Evolutionary conservation across 2,113 vertebrate species (phyloP).

Genomic region (Lota lota): DNA sequence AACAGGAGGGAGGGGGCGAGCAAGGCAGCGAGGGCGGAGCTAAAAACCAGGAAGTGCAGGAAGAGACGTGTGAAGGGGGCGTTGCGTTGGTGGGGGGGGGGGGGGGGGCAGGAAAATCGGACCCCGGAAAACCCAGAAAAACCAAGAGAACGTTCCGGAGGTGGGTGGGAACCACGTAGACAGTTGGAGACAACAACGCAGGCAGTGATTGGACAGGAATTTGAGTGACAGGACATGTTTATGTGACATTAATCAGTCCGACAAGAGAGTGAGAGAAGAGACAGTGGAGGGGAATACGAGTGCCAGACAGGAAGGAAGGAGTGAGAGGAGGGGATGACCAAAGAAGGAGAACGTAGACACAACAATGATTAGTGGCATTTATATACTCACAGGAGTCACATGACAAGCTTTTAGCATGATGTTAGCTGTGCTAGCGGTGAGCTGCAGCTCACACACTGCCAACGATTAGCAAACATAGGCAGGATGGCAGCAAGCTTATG

Average conservation of each 20-base stretch:
- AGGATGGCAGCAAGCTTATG: constrained; percentile 23
- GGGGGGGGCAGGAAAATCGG: constrained; percentile 43
- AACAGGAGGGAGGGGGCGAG: constrained; percentile 83
- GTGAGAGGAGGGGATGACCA: constrained; percentile 69
- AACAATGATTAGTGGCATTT: constrained; percentile 80
- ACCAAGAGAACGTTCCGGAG: background rate
- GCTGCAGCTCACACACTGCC: constrained; percentile 30
- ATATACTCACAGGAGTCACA: constrained; percentile 52
- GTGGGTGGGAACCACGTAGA: background rate
- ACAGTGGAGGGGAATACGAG: constrained; percentile 26
- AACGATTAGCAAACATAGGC: constrained; percentile 32
- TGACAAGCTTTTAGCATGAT: constrained; percentile 69
- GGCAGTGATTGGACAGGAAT: too few species aligned
- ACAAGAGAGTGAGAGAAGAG: background rate
- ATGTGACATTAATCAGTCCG: too few species aligned
- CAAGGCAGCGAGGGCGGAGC: constrained; percentile 85
- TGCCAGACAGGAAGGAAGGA: constrained; percentile 25
- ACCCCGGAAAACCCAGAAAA: constrained; percentile 33
- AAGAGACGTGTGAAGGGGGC: constrained; percentile 24
- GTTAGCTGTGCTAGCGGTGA: constrained; percentile 52
- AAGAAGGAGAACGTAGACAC: constrained; percentile 66
- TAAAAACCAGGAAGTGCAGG: constrained; percentile 61
- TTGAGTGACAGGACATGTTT: too few species aligned
- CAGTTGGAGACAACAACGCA: background rate
- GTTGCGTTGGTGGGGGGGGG: constrained; percentile 50